Evolutionary conservation across 2,113 vertebrate species (phyloP), one percentile per base, ranked within the genome.

Genomic region (Regulus satrapa): DNA sequence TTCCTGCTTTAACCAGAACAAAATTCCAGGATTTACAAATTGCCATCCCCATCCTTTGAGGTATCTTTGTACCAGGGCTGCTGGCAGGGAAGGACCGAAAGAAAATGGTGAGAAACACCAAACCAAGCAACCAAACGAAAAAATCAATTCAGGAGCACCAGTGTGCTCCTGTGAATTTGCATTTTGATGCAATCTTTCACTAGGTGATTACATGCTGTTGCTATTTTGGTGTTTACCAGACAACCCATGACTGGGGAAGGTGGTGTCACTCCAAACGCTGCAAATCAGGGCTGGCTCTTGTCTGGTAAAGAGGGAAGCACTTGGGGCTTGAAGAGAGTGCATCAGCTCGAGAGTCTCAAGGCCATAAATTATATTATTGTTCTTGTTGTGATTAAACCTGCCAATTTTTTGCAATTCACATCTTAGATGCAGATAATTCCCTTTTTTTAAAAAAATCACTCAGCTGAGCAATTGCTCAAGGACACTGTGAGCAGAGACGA

Each of bases 201-300:
- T 69, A 62, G 82, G 67, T 92, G 72, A 86, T 96, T 92, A 49
- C n/a, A 8, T 43, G 38, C 88, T 83, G 78, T 43, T 94, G 54
- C 92, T 95, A 54, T 94, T 96, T 94, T 66, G 71, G 78, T 85
- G 94, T 85, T 92, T 73, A 77, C 63, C 66, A 92, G 92, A 88
- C 92, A 93, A 32, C 75, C 66, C 55, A 46, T 93, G 79, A 77
- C 79, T 90, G 59, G 72, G 51, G 85, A 92, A 94, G 74, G 75
- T 90, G 72, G 58, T 83, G 34, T 88, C 90, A 74, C 34, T 76
- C 59, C 54, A 41, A 28, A 55, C 3, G 38, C 75, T 93, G 82
- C 79, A 88, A 58, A 77, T 85, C 85, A 73, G 85, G 54, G 18
- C 82, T 90, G 75, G 16, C 82, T 93, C 74, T 88, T 90, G 45